Evolutionary conservation across 2,797 vertebrate genomes (phyloP).

Genomic region (Chrysolophus pictus): DNA sequence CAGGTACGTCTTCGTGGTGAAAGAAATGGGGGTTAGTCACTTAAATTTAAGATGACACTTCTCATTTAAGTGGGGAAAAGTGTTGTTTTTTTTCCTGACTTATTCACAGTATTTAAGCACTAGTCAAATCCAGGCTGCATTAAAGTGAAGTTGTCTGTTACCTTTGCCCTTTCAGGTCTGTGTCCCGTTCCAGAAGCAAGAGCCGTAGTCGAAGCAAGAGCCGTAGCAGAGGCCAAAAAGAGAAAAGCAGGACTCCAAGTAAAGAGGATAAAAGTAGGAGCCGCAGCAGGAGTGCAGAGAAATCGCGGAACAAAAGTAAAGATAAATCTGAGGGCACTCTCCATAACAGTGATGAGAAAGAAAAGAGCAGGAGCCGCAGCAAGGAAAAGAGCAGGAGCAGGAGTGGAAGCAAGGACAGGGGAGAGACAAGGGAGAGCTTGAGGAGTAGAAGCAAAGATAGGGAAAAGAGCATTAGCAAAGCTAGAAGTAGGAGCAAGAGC

Average conservation of each 20-base stretch:
- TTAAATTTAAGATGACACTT: background rate
- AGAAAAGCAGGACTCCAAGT: conserved; percentile 84
- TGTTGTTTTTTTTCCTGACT: background rate
- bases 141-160: conserved; percentile 28
- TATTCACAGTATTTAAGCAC: background rate
- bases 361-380: conserved; percentile 80
- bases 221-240: conserved; percentile 79
- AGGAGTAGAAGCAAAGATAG: conserved; percentile 83
- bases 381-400: conserved; percentile 80
- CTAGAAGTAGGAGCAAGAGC: conserved; percentile 79
- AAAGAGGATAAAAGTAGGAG: conserved; percentile 85
- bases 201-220: conserved; percentile 82
- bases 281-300: conserved; percentile 80
- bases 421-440: conserved; percentile 59
- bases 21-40: background rate
- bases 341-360: conserved; percentile 75
- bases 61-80: background rate
- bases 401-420: conserved; percentile 70
- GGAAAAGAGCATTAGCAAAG: conserved; percentile 77
- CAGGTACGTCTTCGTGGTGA: conserved; percentile 79
- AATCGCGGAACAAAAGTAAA: conserved; percentile 78
- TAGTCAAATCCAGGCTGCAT: rapidly evolving
- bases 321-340: conserved; percentile 73
- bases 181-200: conserved; percentile 88
- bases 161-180: conserved; percentile 78